Evolutionary conservation across 2,888 invertebrate genomes (phyloP).

Genomic region (Abscondita cerata): DNA sequence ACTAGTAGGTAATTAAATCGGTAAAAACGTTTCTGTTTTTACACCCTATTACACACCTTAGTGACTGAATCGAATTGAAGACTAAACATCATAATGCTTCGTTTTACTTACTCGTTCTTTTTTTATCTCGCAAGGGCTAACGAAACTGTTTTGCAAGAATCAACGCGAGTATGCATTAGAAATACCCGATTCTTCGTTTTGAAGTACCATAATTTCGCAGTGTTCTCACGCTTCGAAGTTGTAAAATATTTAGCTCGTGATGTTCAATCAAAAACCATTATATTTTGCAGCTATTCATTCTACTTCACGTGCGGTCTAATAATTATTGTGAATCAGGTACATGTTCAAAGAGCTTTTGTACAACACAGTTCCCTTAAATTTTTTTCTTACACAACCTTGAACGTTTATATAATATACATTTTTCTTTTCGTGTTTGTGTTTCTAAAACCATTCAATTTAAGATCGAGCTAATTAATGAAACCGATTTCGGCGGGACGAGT

Average conservation of each 20-base stretch:
- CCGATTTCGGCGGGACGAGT: too few relatives aligned
- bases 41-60: not conserved
- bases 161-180: too few relatives aligned
- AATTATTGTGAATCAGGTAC: slow-evolving; percentile 21
- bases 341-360: slow-evolving; percentile 17
- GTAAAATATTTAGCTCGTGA: slow-evolving; percentile 7
- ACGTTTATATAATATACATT: too few relatives aligned
- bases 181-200: too few relatives aligned
- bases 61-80: not conserved
- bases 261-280: slow-evolving; percentile 17
- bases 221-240: slow-evolving; percentile 26
- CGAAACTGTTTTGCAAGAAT: too few relatives aligned
- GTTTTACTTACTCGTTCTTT: too few relatives aligned
- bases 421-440: too few relatives aligned
- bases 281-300: slow-evolving; percentile 25
- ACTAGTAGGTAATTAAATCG: slow-evolving; percentile 3
- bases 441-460: too few relatives aligned
- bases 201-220: not conserved
- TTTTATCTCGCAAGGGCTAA: too few relatives aligned
- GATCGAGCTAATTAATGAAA: too few relatives aligned
- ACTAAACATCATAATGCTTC: too few relatives aligned
- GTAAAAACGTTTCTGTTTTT: not conserved
- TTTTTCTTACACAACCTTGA: slow-evolving; percentile 1
- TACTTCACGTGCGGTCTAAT: slow-evolving; percentile 29
- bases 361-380: not conserved